Evolutionary conservation across 1,140 invertebrate species (phyloP), one percentile per base, ranked within the genome.

Genomic region (Marisa cornuarietis): DNA sequence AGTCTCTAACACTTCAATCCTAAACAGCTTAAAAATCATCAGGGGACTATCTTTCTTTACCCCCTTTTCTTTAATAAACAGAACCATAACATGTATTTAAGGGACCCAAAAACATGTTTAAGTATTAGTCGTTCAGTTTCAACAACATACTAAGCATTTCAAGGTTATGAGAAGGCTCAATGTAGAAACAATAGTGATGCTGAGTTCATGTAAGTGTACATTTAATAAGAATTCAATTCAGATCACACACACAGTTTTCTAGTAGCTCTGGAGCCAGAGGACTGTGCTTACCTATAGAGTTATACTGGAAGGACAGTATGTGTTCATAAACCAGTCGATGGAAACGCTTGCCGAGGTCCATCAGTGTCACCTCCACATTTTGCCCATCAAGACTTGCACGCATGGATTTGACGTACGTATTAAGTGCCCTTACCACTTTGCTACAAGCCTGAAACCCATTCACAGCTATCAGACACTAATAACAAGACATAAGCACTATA

Each of bases 241-340:
- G 31, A 42, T n/a, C n/a, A n/a, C n/a, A n/a, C n/a, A n/a, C n/a
- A n/a, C n/a, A n/a, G n/a, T n/a, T n/a, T n/a, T n/a, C n/a, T 0
- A 72, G 1, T 22, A n/a, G 51, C 11, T 31, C 31, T 49, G 31
- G 22, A 49, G 51, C 31, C 0, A 58, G 71, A 13, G 20, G n/a
- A 10, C 52, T 18, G 62, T 9, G 74, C 83, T 82, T 86, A 95
- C 96, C 98, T 79, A 96, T 94, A 26, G 96, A 96, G 92, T 97
- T 99, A 87, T 98, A 99, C 87, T 97, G 96, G 93, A 96, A 99
- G 85, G 96, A 96, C 83, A 96, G 94, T 65, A 99, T 92, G 92
- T 99, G 98, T 85, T 99, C 97, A 87, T 97, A 97, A 76, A 99
- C 95, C n/a, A 97, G 94, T 79, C 97, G 92, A 91, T 99, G 98